Base-by-base conservation (phyloP, 2,797 vertebrate species). In the Malurus leucopterus region DNA sequence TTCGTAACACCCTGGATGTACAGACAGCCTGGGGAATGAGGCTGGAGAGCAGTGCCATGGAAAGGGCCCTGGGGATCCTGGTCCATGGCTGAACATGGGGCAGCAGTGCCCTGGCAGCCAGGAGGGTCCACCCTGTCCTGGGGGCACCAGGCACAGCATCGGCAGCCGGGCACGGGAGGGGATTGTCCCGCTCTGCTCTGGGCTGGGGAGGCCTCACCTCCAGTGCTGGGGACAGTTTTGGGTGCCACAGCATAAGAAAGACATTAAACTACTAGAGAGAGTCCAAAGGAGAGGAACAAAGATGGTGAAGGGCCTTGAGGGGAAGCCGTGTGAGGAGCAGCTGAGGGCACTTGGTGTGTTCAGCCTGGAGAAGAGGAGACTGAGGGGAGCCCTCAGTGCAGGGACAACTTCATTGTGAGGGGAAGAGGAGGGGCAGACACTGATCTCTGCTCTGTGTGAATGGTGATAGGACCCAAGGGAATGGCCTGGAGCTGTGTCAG, bases 401-500 rank as follows among this genome's bases (percentile, higher is more conserved):
- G 30, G 6, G 14, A 5, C 10, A 32, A 11, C 16, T 24, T 63
- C 16, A 20, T 17, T 1, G 0, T 1, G 13, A 62, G 19, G 29
- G 32, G 11, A 40, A 32, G 34, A 13, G 20, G 23, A 29, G 2
- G 13, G 7, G 4, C 29, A 71, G 20, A 0, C 11, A 40, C 20
- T 63, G 58, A 47, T 55, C 29, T 47, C 34, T 32, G 2, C 4
- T 8, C 27, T 80, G 11, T 9, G 19, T 4, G 16, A 5, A 34
- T 2, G 11, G 50, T 30, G 34, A 26, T 43, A 41, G 8, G 8
- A 63, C 8, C 3, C 0, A 0, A 36, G 30, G 26, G 2, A 49
- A 30, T 22, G 15, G 17, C 12, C 17, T 72, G 32, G 1, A 38
- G 9, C 1, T 62, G 27, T 44, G 40, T 43, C 12, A 13, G 19